Percentiles rank a stretch among this genome's conserved stretches.
Evolutionary conservation across 1,140 invertebrate species (phyloP).

Genomic region (Hyles euphorbiae): DNA sequence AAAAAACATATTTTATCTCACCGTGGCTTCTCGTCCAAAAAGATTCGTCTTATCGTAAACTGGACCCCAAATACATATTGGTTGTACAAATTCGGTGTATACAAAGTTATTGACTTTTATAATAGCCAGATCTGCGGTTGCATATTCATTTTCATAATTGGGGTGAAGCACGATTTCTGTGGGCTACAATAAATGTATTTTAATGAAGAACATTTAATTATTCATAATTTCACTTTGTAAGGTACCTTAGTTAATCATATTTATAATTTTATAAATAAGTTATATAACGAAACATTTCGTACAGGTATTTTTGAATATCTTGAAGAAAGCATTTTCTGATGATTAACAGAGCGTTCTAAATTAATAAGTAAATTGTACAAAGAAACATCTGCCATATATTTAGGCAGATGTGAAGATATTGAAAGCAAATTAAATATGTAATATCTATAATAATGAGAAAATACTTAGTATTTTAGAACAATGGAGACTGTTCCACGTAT

Average conservation of each 20-base stretch:
- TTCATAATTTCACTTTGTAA: conserved; percentile 1
- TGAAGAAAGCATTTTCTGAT: too few relatives aligned
- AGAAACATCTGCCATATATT: too few relatives aligned
- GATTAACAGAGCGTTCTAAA: too few relatives aligned
- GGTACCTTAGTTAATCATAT: not conserved
- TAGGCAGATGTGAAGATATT: too few relatives aligned
- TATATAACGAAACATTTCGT: too few relatives aligned
- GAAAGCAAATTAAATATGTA: not conserved
- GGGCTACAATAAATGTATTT: conserved; percentile 41
- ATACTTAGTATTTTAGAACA: not conserved
- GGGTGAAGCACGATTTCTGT: conserved; percentile 59
- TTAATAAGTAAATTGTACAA: too few relatives aligned
- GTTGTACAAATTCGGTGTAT: conserved; percentile 63
- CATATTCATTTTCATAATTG: conserved; percentile 31
- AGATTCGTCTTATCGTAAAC: conserved; percentile 50
- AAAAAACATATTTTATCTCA: conserved; percentile 23
- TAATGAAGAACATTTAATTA: too few relatives aligned
- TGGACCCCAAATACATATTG: conserved; percentile 67
- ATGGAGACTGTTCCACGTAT: not conserved
- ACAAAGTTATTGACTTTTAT: conserved; percentile 51
- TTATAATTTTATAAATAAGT: too few relatives aligned
- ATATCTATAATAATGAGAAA: not conserved
- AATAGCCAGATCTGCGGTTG: conserved; percentile 61
- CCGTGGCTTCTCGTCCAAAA: conserved; percentile 48
- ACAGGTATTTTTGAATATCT: too few relatives aligned